Evolutionary conservation across 2,113 vertebrate genomes (phyloP), one percentile per base, ranked within the genome.

Genomic region (Tachycineta bicolor): DNA sequence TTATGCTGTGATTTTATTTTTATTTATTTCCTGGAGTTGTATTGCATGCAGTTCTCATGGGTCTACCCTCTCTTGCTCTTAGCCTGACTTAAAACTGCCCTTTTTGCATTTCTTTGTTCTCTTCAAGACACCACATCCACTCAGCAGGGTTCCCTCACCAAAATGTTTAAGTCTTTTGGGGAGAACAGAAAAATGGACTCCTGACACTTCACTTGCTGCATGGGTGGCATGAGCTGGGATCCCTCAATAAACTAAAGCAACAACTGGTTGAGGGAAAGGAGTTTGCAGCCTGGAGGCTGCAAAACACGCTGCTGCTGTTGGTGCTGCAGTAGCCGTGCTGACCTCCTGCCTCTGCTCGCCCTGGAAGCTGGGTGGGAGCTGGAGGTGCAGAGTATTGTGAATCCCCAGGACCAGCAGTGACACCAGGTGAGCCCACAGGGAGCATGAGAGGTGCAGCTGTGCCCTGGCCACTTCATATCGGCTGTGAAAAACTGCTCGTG

Each of bases 401-500:
- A 56, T 34, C 5, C 37, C 37, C 2, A 5, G 46, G 58, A 76
- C 5, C 20, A 46, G 25, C 3, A 86, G 19, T 10, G 53, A 47
- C 37, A 56, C 39, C 47, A 63, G n/a, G 13, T 31, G 43, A 95
- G 43, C 34, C 39, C 24, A 13, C 76, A 77, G 34, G 31, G 26
- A 64, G 12, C 0, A 5, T 0, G 0, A 44, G 0, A 9, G 15
- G 15, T 19, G 16, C 28, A 55, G 44, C 64, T 39, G 21, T 60
- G 75, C 17, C 44, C 52, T 0, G 1, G 43, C 8, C 52, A 75
- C 44, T 77, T 65, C 0, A 0, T 8, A 44, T 20, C 37, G 83
- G 53, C 52, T 37, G n/a, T 17, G 53, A 71, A 79, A 79, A 88
- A 41, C 11, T 41, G 43, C 37, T 46, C 15, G 12, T 2, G 7